These are phyloP conservation scores for Epinotia ramella DNA, from an alignment of 2,888 invertebrate species.

Conservation along the genomic window DNA sequence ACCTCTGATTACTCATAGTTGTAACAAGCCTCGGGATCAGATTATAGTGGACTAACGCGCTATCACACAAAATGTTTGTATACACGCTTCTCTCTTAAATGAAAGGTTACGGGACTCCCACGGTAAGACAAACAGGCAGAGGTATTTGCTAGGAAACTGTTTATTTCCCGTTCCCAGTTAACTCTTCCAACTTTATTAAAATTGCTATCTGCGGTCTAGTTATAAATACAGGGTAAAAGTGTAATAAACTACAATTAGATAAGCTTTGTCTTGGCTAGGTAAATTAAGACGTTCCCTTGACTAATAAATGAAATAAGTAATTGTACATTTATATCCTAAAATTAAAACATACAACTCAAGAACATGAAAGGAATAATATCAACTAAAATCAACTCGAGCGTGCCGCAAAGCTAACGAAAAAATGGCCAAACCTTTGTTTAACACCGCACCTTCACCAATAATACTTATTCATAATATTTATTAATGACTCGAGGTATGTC, in stretches of 20 bases:
- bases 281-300: too few relatives aligned
- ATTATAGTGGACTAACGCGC: neutral
- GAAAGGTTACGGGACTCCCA: constrained; percentile 44
- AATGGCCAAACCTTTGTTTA: neutral
- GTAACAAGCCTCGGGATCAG: neutral
- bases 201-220: neutral
- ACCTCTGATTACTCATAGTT: neutral
- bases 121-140: constrained; percentile 37
- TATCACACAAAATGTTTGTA: neutral
- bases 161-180: constrained; percentile 31
- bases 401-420: neutral
- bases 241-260: neutral
- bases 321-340: too few relatives aligned
- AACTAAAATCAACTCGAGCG: neutral
- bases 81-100: constrained; percentile 26
- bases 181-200: constrained; percentile 3
- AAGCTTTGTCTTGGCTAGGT: too few relatives aligned
- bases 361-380: neutral
- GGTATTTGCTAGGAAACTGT: constrained; percentile 38
- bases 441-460: constrained; percentile 4
- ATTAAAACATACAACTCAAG: too few relatives aligned
- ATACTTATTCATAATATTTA: neutral
- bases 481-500: constrained; percentile 3
- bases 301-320: too few relatives aligned
- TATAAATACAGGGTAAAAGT: constrained; percentile 4